Conservation (phyloP, 2,113 vertebrate species). For the Coryphaenoides rupestris region DNA sequence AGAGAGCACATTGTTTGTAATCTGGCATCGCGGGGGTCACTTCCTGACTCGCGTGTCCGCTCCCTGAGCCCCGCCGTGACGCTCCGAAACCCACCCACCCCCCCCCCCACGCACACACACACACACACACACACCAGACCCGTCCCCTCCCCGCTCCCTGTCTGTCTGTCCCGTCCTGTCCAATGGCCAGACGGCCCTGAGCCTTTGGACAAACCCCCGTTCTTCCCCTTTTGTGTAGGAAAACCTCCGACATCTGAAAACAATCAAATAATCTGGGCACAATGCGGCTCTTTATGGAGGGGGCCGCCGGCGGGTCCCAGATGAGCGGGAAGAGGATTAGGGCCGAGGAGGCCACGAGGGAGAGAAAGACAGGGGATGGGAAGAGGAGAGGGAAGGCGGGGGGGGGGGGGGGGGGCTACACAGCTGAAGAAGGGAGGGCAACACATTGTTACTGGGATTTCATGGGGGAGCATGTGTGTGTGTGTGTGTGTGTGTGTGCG, state of each 20-base stretch:
- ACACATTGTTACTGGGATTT: constrained; percentile 51
- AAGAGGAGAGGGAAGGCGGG: constrained; percentile 38
- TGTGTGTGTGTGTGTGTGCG: constrained; percentile 1
- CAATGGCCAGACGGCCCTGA: constrained; percentile 42
- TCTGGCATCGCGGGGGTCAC: constrained; percentile 75
- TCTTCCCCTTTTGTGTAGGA: constrained; percentile 70
- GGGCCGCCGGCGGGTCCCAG: constrained; percentile 68
- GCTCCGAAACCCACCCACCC: constrained; percentile 50
- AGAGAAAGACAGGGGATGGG: constrained; percentile 41
- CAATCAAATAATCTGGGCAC: constrained; percentile 78
- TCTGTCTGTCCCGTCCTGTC: constrained; percentile 49
- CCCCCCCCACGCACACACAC: not conserved
- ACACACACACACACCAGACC: too few species aligned
- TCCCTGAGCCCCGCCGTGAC: constrained; percentile 45
- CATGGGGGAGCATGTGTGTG: constrained; percentile 21
- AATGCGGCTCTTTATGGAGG: constrained; percentile 71
- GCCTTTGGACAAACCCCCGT: constrained; percentile 57
- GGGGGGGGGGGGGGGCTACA: constrained; percentile 39
- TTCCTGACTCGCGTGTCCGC: constrained; percentile 79
- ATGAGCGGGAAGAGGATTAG: constrained; percentile 71
- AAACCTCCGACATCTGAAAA: constrained; percentile 74
- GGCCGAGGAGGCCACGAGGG: constrained; percentile 51
- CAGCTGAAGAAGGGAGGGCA: constrained; percentile 37
- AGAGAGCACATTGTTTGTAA: constrained; percentile 81
- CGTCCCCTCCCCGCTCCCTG: constrained; percentile 51